phyloP scores from a whole-genome alignment of 2,797 vertebrate genomes.

The Tolypeutes matacus region DNA sequence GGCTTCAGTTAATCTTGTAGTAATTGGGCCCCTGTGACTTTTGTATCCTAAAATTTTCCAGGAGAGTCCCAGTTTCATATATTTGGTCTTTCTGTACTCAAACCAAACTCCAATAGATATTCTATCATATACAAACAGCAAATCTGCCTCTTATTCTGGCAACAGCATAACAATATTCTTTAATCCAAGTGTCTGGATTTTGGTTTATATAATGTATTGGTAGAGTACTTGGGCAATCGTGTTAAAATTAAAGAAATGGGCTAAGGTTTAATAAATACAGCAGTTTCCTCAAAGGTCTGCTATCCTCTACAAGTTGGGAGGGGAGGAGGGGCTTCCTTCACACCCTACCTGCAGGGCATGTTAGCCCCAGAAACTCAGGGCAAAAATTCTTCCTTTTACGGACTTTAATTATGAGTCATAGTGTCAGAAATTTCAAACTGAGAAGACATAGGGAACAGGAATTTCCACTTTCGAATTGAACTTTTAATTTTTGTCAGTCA shows the following conservation, averaged over 20 bases:
- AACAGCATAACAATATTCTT: neutral
- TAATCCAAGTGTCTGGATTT: neutral
- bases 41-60: neutral
- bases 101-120: constrained; percentile 36
- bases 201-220: neutral
- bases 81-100: neutral
- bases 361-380: neutral
- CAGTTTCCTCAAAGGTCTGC: neutral
- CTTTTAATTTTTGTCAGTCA: neutral
- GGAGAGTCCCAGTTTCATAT: neutral
- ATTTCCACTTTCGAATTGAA: neutral
- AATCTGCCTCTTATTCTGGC: neutral
- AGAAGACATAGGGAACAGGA: neutral
- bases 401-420: neutral
- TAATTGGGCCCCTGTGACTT: neutral
- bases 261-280: neutral
- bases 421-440: neutral
- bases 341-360: neutral
- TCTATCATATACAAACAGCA: neutral
- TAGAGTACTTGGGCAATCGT: neutral
- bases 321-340: neutral
- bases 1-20: neutral
- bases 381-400: neutral
- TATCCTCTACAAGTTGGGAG: neutral
- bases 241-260: neutral